These are phyloP conservation scores for Caenorhabditis brenneri DNA, from an alignment of 1,140 invertebrate species.

Conservation along the genomic window DNA sequence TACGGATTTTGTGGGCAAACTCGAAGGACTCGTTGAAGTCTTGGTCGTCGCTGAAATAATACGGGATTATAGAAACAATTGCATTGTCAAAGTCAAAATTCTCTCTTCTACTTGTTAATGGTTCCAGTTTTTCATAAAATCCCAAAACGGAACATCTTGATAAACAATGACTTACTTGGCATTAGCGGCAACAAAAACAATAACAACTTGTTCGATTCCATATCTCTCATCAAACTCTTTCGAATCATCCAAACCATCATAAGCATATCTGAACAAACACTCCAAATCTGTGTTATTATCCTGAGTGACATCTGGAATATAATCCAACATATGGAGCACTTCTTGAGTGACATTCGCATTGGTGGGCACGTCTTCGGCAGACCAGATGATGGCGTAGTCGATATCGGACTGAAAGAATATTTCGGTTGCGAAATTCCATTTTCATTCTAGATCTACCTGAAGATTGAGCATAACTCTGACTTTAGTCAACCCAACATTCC, in stretches of 20 bases:
- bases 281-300: slow-evolving; percentile 57
- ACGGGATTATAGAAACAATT: background rate
- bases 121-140: too few relatives aligned
- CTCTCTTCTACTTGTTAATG: too few relatives aligned
- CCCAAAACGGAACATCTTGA: too few relatives aligned
- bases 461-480: slow-evolving; percentile 57
- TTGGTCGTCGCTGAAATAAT: slow-evolving; percentile 52
- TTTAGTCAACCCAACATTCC: slow-evolving; percentile 52
- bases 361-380: slow-evolving; percentile 19
- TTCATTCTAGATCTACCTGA: slow-evolving; percentile 4
- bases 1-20: slow-evolving; percentile 48
- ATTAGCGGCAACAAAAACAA: slow-evolving; percentile 51
- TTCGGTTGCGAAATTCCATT: background rate
- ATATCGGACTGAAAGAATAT: slow-evolving; percentile 21
- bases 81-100: too few relatives aligned
- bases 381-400: slow-evolving; percentile 57
- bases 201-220: slow-evolving; percentile 52
- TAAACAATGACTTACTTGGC: slow-evolving; percentile 47
- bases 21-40: slow-evolving; percentile 55
- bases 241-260: background rate
- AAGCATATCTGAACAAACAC: slow-evolving; percentile 55
- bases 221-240: slow-evolving; percentile 49
- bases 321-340: slow-evolving; percentile 42
- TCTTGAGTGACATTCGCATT: slow-evolving; percentile 43
- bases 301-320: slow-evolving; percentile 54